Percentiles rank a stretch among this genome's conserved stretches.
These are phyloP conservation scores for Prunella fulvescens DNA, from an alignment of 2,113 vertebrate species.

Conservation along the genomic window DNA sequence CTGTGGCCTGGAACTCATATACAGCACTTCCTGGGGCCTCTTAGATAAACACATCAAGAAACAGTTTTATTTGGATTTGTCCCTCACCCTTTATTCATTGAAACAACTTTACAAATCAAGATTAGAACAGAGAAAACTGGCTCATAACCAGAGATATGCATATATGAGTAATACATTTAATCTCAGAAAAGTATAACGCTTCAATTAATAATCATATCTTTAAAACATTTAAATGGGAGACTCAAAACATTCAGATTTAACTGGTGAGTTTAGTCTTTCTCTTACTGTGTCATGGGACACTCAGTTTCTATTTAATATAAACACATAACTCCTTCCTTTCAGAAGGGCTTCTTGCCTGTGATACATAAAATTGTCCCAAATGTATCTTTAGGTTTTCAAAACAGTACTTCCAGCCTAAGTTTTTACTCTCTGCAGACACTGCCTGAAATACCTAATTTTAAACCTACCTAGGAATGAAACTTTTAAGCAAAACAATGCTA, in stretches of 20 bases:
- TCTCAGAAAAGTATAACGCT: neutral
- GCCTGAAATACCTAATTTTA: neutral
- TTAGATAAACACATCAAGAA: slow-evolving; percentile 73
- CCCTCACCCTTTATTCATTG: slow-evolving; percentile 55
- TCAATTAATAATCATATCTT: neutral
- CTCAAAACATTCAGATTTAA: neutral
- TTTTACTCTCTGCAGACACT: neutral
- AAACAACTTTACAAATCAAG: slow-evolving; percentile 56
- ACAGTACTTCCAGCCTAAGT: neutral
- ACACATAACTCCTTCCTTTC: neutral
- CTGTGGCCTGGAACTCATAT: slow-evolving; percentile 73
- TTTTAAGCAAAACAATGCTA: neutral
- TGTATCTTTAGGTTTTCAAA: slow-evolving; percentile 23
- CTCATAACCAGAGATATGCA: slow-evolving; percentile 28
- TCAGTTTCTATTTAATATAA: slow-evolving; percentile 12
- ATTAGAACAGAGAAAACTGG: slow-evolving; percentile 51
- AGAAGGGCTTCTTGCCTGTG: neutral
- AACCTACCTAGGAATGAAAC: neutral
- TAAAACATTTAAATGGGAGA: neutral
- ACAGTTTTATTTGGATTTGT: slow-evolving; percentile 65
- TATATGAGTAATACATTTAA: neutral
- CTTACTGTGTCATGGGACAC: neutral
- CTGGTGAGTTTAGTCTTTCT: neutral
- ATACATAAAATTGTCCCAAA: neutral
- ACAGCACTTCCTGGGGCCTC: slow-evolving; percentile 65